Evolutionary conservation across 1,140 invertebrate species (phyloP).

Genomic region (Physella acuta): DNA sequence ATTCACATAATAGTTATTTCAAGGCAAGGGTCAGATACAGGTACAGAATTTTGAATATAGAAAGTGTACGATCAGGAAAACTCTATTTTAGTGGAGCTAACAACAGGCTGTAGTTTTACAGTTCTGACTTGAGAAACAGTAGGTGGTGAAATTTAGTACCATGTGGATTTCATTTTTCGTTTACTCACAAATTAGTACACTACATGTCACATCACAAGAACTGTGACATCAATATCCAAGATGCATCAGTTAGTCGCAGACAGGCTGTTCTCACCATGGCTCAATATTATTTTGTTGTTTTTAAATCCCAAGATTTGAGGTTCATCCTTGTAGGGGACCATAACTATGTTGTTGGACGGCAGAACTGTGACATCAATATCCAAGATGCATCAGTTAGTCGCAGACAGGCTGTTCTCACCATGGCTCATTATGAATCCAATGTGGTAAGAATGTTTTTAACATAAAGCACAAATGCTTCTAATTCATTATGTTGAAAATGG

Average conservation of each 20-base stretch:
- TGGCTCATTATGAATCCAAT: conserved; percentile 23
- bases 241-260: conserved; percentile 23
- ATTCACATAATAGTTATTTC: too few species aligned
- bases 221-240: conserved; percentile 21
- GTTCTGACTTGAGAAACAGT: too few species aligned
- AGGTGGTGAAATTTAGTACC: too few species aligned
- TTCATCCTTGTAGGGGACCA: conserved; percentile 16
- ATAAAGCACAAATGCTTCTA: background rate
- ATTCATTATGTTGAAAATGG: too few species aligned
- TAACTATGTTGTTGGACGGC: conserved; percentile 23
- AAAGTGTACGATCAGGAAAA: too few species aligned
- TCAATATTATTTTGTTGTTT: conserved; percentile 2
- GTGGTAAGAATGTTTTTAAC: conserved; percentile 13
- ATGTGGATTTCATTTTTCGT: too few species aligned
- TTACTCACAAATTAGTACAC: too few species aligned
- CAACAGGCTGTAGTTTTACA: too few species aligned
- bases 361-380: conserved; percentile 20
- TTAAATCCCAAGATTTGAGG: conserved; percentile 6
- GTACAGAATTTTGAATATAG: too few species aligned
- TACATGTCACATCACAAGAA: background rate
- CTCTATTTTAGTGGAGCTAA: too few species aligned
- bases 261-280: conserved; percentile 20
- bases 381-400: conserved; percentile 23
- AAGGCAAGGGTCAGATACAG: too few species aligned
- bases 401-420: conserved; percentile 17